Evolutionary conservation across 1,140 invertebrate species (phyloP), one percentile per base, ranked within the genome.

Genomic region (Harpegnathos saltator): DNA sequence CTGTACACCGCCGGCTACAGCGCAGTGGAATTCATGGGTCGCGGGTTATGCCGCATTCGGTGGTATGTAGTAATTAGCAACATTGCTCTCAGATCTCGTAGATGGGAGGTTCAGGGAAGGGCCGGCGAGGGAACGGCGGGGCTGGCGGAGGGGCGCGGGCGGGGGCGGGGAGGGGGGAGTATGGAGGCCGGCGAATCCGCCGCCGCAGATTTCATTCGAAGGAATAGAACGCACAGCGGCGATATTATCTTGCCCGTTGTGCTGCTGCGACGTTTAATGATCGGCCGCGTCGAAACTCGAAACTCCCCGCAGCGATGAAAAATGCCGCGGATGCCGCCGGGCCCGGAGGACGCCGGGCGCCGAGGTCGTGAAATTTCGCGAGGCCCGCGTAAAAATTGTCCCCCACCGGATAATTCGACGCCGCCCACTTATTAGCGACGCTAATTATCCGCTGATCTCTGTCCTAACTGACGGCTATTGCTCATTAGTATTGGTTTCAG

Each of bases 11-110:
- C 75, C 86, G 89, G 87, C 88, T 83, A 89, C 81, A 71, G 85
- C 84, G 75, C 91, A 50, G 44, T 81, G 91, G 92, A 93, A 93
- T 93, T 92, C 90, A 88, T 90, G 90, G 92, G 91, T 91, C 90
- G 91, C 88, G 89, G 92, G 92, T 93, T 93, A 93, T 93, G 92
- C 92, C 89, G 90, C 90, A 90, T 90, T 92, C 91, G 87, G 89
- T 92, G 92, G 93, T 92, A 93, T 93, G 92, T 92, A 92, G 91
- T 93, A 93, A 93, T 93, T 93, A 93, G 92, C 92, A 93, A 91
- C 91, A 93, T 93, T 91, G 90, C 87, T 87, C 77, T 74, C 78
- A 86, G 84, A 71, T 72, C 80, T 83, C 82, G 74, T 85, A 84
- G 84, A 68, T 84, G 86, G 86, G 59, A 88, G 83, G 85, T 74